phyloP scores from a whole-genome alignment of 1,140 invertebrate species.

The Diorhabda carinulata region DNA sequence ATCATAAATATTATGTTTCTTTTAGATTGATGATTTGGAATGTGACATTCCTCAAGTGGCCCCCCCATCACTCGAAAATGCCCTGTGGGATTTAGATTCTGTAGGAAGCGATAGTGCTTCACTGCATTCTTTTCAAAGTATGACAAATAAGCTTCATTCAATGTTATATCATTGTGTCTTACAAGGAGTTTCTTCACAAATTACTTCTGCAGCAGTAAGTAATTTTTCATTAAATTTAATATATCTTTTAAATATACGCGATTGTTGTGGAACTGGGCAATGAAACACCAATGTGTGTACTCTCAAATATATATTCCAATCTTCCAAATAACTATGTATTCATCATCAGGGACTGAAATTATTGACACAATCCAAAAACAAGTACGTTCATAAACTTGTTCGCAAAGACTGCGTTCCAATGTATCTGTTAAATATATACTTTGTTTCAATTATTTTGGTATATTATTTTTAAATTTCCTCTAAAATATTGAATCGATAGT shows the following conservation, averaged over 20 bases:
- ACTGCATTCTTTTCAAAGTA: constrained; percentile 51
- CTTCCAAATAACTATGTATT: too few species aligned
- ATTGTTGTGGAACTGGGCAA: background rate
- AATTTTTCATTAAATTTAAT: background rate
- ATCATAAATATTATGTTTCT: constrained; percentile 13
- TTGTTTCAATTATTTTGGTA: too few species aligned
- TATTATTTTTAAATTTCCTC: too few species aligned
- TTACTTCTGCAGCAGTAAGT: constrained; percentile 73
- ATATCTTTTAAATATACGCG: background rate
- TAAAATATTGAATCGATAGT: too few species aligned
- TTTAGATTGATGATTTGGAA: constrained; percentile 73
- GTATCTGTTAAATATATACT: too few species aligned
- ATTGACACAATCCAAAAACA: too few species aligned
- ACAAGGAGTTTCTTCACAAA: constrained; percentile 80
- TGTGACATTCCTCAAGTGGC: constrained; percentile 76
- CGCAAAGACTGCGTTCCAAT: too few species aligned
- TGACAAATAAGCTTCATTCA: constrained; percentile 55
- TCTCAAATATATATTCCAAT: too few species aligned
- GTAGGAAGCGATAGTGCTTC: constrained; percentile 55
- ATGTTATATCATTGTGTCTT: constrained; percentile 77
- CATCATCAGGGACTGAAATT: too few species aligned
- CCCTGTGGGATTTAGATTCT: constrained; percentile 72
- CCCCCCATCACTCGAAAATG: constrained; percentile 79
- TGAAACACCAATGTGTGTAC: too few species aligned
- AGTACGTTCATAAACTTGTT: too few species aligned